phyloP scores from a whole-genome alignment of 2,797 vertebrate species.

The Apogon hyalosoma region DNA sequence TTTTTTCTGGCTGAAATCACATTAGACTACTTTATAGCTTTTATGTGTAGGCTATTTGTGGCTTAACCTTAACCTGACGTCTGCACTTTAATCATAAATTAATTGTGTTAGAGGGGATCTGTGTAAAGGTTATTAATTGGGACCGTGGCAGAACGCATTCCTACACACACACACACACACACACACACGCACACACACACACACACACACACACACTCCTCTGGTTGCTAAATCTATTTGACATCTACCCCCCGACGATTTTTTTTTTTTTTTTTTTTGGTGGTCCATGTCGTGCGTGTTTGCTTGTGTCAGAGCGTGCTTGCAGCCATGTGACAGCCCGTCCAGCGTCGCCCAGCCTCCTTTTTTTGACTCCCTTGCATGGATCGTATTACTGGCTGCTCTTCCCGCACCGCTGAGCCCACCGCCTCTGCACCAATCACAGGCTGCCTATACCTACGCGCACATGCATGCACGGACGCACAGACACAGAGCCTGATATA shows the following conservation, averaged over 20 bases:
- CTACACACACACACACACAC: constrained; percentile 2
- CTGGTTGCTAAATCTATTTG: constrained; percentile 42
- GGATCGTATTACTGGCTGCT: constrained; percentile 82
- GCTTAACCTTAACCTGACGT: too few species aligned
- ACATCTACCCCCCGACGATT: constrained; percentile 45
- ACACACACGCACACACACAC: constrained; percentile 5
- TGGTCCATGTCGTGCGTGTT: constrained; percentile 16
- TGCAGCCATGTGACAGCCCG: constrained; percentile 75
- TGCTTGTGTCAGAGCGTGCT: constrained; percentile 19
- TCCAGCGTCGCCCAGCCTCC: constrained; percentile 65
- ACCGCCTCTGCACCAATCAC: constrained; percentile 78
- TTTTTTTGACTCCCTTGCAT: constrained; percentile 67
- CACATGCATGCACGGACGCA: constrained; percentile 50
- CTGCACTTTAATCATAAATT: too few species aligned
- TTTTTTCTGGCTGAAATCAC: not conserved
- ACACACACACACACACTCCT: constrained; percentile 2
- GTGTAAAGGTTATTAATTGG: constrained; percentile 23
- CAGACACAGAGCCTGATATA: constrained; percentile 25
- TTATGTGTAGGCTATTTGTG: too few species aligned
- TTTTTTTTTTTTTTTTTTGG: not conserved
- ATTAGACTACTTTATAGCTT: not conserved
- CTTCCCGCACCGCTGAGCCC: constrained; percentile 74
- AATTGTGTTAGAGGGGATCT: too few species aligned
- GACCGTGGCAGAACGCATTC: constrained; percentile 18
- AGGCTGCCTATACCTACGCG: constrained; percentile 46